A percentile compares a stretch with the other conserved stretches of the same genome.
These are phyloP conservation scores for Drosophila melanocephala DNA, from an alignment of 2,888 invertebrate genomes.

Conservation along the genomic window DNA sequence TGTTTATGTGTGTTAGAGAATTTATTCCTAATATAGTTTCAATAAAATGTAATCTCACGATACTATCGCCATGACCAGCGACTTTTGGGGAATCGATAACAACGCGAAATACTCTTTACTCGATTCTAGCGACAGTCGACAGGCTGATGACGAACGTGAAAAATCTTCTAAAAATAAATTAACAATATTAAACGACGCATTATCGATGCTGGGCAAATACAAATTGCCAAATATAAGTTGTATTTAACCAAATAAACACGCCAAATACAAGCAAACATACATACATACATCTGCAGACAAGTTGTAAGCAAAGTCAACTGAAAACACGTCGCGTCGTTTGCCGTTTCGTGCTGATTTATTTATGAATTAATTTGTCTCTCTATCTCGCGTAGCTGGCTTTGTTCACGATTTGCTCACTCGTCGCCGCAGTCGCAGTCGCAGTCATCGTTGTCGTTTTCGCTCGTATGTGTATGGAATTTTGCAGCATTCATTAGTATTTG, in stretches of 20 bases:
- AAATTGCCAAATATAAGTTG: slow-evolving; percentile 53
- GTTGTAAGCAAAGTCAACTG: slow-evolving; percentile 50
- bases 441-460: slow-evolving; percentile 19
- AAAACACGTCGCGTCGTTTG: slow-evolving; percentile 59
- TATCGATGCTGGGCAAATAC: slow-evolving; percentile 36
- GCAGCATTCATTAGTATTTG: slow-evolving; percentile 66
- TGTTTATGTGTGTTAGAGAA: not conserved
- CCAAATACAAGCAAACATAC: slow-evolving; percentile 34
- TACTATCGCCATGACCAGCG: slow-evolving; percentile 43
- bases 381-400: slow-evolving; percentile 63
- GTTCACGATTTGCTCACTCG: slow-evolving; percentile 51
- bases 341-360: slow-evolving; percentile 69
- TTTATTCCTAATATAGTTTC: not conserved
- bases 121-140: slow-evolving; percentile 27
- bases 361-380: slow-evolving; percentile 76
- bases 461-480: slow-evolving; percentile 65
- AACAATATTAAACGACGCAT: slow-evolving; percentile 52
- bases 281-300: slow-evolving; percentile 41
- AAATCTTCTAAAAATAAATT: slow-evolving; percentile 60
- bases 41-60: not conserved
- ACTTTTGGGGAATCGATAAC: slow-evolving; percentile 37
- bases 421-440: slow-evolving; percentile 8
- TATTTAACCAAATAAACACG: slow-evolving; percentile 53
- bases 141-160: slow-evolving; percentile 63
- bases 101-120: slow-evolving; percentile 11